Base-by-base conservation (phyloP, 35 echinoderm and acorn worm genomes). In the Stichopus chloronotus region DNA sequence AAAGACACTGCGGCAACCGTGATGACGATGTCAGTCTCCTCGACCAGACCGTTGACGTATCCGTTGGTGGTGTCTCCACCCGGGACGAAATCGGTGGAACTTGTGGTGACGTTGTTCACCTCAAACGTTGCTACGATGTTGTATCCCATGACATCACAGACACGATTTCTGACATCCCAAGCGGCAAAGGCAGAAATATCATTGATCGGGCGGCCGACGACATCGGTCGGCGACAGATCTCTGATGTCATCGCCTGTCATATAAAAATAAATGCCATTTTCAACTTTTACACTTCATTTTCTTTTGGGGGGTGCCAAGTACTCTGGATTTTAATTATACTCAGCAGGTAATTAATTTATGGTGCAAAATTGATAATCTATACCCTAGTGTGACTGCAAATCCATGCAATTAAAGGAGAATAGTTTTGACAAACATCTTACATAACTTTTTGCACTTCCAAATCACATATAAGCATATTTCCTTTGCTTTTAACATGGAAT, bases 121-220 rank as follows among this genome's bases (percentile, higher is more conserved):
- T 88, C 25, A n/a, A 16, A 89, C 5, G 23, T 53, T 52, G 22
- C 87, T 0, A 89, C 71, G 58, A 96, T 93, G 43, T 90, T 57
- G 92, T 96, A 96, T 54, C 95, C 95, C 16, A 84, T 74, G 6
- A 96, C 92, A 30, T 96, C 95, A 69, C 95, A 96, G 63, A 52
- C 84, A 19, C 7, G 2, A 12, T 77, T 55, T 14, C 24, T 56
- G 16, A 71, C 53, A n/a, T 59, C 7, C 93, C 93, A 94, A 0
- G 72, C 76, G 4, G 81, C 55, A 53, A 57, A 53, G 7, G 88
- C 88, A 13, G 72, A 79, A 30, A 57, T 87, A 56, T 60, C 53
- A 12, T 54, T 52, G 5, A 56, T 7, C 0, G 93, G 72, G 25
- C 58, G 77, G 59, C 87, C 93, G 11, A 57, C 61, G 71, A 94